These are phyloP conservation scores for Phrynosoma blainvillii DNA, from an alignment of 2,113 vertebrate genomes.

Conservation along the genomic window DNA sequence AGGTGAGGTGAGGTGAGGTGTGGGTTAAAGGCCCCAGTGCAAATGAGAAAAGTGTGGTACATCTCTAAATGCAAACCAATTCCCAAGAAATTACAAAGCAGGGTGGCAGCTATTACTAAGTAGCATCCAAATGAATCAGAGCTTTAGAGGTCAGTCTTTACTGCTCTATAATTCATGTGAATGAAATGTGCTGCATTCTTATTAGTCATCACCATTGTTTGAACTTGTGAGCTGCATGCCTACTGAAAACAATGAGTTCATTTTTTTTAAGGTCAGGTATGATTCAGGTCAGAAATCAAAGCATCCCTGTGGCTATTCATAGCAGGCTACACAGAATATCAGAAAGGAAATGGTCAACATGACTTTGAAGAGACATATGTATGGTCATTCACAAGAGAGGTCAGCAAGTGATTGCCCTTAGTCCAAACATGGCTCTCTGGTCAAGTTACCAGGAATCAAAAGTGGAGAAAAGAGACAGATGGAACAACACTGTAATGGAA, in stretches of 20 bases:
- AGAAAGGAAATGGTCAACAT: not conserved
- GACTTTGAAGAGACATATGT: not conserved
- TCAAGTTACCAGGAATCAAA: not conserved
- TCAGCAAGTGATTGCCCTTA: not conserved
- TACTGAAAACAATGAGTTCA: conserved; percentile 32
- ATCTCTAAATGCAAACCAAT: not conserved
- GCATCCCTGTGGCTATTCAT: not conserved
- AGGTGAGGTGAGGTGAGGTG: no score
- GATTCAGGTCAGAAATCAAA: conserved; percentile 37
- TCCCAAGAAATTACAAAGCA: not conserved
- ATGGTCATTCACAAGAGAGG: not conserved
- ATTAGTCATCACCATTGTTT: conserved; percentile 24
- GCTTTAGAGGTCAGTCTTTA: not conserved
- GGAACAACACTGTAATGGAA: not conserved
- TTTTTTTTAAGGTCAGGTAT: conserved; percentile 17
- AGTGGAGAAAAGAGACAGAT: not conserved
- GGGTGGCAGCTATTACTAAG: not conserved
- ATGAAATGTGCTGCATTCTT: conserved; percentile 11
- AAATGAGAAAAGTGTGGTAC: not conserved
- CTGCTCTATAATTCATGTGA: conserved; percentile 18
- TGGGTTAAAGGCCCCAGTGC: not conserved
- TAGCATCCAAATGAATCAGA: not conserved
- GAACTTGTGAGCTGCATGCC: conserved; percentile 20
- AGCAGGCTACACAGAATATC: conserved; percentile 12
- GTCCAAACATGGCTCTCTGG: not conserved